Conservation (phyloP, 2,888 invertebrate species). For the Lissonota sp. region DNA sequence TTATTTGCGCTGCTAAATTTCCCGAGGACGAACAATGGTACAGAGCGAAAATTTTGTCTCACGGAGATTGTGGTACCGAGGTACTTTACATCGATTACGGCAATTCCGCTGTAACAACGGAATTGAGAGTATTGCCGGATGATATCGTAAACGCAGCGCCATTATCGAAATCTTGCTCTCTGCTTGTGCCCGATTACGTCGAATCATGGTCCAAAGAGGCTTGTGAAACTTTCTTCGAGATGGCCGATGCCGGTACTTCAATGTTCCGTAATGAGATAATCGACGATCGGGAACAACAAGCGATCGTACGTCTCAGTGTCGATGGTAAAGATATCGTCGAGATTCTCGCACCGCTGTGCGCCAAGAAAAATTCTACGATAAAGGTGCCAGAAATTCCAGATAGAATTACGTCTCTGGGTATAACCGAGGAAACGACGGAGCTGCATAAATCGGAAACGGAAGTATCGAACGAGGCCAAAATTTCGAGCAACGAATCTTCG, state of each 20-base stretch:
- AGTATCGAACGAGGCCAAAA: neutral
- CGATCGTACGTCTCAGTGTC: slow-evolving; percentile 87
- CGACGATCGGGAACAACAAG: slow-evolving; percentile 88
- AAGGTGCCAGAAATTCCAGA: no score
- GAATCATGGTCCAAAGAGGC: slow-evolving; percentile 88
- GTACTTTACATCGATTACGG: slow-evolving; percentile 90
- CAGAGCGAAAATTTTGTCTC: slow-evolving; percentile 87
- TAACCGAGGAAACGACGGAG: no score
- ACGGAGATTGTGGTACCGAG: slow-evolving; percentile 86
- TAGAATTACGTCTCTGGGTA: no score
- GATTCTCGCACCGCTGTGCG: slow-evolving; percentile 85
- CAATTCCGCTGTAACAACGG: slow-evolving; percentile 86
- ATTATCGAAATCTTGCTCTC: slow-evolving; percentile 87
- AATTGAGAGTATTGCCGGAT: slow-evolving; percentile 86
- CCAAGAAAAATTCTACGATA: slow-evolving; percentile 9
- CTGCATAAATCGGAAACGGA: no score
- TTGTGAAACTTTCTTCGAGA: slow-evolving; percentile 87
- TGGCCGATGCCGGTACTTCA: slow-evolving; percentile 89
- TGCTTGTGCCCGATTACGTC: slow-evolving; percentile 86
- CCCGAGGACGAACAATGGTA: slow-evolving; percentile 89
- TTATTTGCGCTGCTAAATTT: slow-evolving; percentile 88
- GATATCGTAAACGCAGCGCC: slow-evolving; percentile 86
- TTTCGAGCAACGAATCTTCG: slow-evolving; percentile 39
- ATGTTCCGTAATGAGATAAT: slow-evolving; percentile 89
- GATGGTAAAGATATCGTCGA: slow-evolving; percentile 88